Evolutionary conservation across 64 coral and sea anemone species (phyloP), one percentile per base, ranked within the genome.

Genomic region (Actinia tenebrosa): DNA sequence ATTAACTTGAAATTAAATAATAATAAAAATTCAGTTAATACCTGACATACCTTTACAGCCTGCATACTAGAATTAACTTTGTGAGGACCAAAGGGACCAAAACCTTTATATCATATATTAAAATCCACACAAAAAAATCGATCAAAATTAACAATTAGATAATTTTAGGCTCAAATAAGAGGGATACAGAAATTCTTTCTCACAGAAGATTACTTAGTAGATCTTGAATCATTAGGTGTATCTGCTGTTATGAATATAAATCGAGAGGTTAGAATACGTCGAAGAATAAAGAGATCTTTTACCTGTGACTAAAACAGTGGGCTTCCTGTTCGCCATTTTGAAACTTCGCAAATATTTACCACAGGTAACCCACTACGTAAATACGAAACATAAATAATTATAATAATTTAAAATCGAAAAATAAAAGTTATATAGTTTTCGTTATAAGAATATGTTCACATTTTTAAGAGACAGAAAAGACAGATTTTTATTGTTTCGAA

Each of bases 21-120:
- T 7, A 66, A 23, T 64, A n/a, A 66, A 5, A 23, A 44, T 0
- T 50, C 0, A 50, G 47, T 5, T 5, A 50, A 18, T 44, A 37
- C 9, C n/a, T 2, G 19, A 44, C 9, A 19, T 83, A 99, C 97
- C 93, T 99, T 90, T 18, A 99, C 97, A 61, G 97, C 93, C 37
- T 85, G 80, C 89, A 83, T 89, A 84, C 97, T 99, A 44, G 97
- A 88, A 86, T 99, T 99, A 19, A 95, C 75, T 45, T 80, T 69
- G 80, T 95, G 93, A 5, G 53, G 45, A 55, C 93, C 97, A 91
- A 99, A 99, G 16, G 97, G 97, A 61, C 97, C 97, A 95, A 99
- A 99, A 44, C 97, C 97, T 99, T 68, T 15, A 14, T 17, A 23
- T 53, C 17, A 53, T 58, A 86, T 69, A 30, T 1, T 30, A 30